Evolutionary conservation across 2,888 invertebrate genomes (phyloP).

Genomic region (Bellardia pandia): DNA sequence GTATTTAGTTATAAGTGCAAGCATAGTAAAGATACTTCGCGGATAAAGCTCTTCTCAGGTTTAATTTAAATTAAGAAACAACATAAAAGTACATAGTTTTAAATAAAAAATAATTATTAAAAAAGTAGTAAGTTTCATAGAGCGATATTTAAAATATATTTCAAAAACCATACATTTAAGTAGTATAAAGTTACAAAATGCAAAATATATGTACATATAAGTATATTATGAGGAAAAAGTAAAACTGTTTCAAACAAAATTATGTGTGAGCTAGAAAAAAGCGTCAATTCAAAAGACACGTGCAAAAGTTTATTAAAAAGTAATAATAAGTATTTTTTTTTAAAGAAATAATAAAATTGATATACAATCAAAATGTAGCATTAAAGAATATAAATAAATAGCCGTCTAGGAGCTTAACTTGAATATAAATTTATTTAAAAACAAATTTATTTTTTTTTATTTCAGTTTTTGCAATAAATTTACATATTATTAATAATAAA

Average conservation of each 20-base stretch:
- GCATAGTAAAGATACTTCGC: not conserved
- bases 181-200: not conserved
- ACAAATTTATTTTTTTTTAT: no score
- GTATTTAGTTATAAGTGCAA: conserved; percentile 31
- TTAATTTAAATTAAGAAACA: not conserved
- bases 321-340: no score
- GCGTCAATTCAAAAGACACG: not conserved
- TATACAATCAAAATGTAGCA: no score
- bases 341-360: no score
- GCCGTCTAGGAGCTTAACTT: no score
- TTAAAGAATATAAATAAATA: no score
- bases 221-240: not conserved
- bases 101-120: not conserved
- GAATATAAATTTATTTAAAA: no score
- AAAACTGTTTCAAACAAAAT: not conserved
- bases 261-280: not conserved
- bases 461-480: no score
- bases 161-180: not conserved
- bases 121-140: not conserved
- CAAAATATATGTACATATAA: not conserved
- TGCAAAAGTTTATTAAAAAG: not conserved
- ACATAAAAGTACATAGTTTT: no score
- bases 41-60: not conserved
- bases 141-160: not conserved
- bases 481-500: no score